phyloP scores from a whole-genome alignment of 2,888 invertebrate species.

The Tromatobia lineatoria region DNA sequence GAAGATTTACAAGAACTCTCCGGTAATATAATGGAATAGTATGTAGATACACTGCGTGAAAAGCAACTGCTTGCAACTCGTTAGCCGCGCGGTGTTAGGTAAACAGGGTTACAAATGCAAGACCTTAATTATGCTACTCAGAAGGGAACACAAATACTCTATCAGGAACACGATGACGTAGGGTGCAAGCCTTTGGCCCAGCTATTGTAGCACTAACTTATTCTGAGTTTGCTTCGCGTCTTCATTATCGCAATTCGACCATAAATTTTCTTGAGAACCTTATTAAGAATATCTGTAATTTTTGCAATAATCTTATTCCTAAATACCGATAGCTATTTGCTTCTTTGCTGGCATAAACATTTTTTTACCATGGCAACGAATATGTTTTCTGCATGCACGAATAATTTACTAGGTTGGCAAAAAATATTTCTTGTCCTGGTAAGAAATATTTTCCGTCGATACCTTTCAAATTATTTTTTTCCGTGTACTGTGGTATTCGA shows the following conservation, averaged over 20 bases:
- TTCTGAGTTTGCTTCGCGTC: constrained; percentile 25
- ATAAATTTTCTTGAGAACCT: not conserved
- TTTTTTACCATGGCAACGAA: too few relatives aligned
- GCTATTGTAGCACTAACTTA: constrained; percentile 1
- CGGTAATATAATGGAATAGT: constrained; percentile 7
- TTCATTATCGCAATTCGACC: constrained; percentile 45
- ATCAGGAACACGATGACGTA: constrained; percentile 24
- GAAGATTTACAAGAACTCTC: constrained; percentile 7
- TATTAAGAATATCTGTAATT: not conserved
- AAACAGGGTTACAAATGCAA: constrained; percentile 75
- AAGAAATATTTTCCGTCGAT: too few relatives aligned
- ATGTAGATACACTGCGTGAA: constrained; percentile 16
- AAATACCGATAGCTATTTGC: too few relatives aligned
- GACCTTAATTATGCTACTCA: constrained; percentile 74
- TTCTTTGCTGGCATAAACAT: too few relatives aligned
- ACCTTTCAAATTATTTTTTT: too few relatives aligned
- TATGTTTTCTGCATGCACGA: too few relatives aligned
- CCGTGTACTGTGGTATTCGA: too few relatives aligned
- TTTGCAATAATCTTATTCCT: not conserved
- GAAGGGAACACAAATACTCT: not conserved
- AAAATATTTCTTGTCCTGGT: too few relatives aligned
- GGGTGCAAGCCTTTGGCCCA: constrained; percentile 23
- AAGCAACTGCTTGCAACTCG: constrained; percentile 71
- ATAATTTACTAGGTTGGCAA: too few relatives aligned
- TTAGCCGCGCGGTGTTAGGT: constrained; percentile 69